phyloP scores from a whole-genome alignment of 2,888 invertebrate genomes.

The Drosophila colorata region DNA sequence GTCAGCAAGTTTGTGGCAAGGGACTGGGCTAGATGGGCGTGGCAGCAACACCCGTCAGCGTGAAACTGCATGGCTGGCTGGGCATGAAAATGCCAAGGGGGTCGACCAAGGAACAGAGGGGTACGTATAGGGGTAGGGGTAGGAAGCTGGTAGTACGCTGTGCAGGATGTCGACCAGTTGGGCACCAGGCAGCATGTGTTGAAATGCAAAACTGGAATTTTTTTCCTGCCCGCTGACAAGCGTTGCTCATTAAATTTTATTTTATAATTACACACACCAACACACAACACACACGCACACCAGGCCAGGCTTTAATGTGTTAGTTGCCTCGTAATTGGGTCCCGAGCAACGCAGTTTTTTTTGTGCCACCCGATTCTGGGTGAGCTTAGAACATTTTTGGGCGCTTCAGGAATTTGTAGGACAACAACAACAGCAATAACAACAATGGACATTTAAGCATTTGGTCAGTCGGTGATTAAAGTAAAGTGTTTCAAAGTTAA shows the following conservation, averaged over 20 bases:
- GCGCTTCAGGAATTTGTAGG: constrained; percentile 21
- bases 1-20: constrained; percentile 65
- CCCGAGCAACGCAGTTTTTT: constrained; percentile 51
- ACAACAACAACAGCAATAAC: constrained; percentile 18
- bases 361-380: constrained; percentile 30
- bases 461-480: constrained; percentile 71
- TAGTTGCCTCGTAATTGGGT: constrained; percentile 71
- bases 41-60: constrained; percentile 73
- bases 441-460: constrained; percentile 46
- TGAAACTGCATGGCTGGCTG: constrained; percentile 73
- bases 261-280: constrained; percentile 79
- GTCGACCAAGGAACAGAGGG: neutral
- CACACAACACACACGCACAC: constrained; percentile 51
- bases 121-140: neutral
- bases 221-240: constrained; percentile 61
- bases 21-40: constrained; percentile 32
- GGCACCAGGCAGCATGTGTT: constrained; percentile 65
- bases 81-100: constrained; percentile 64
- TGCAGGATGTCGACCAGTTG: neutral
- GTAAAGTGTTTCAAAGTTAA: constrained; percentile 77
- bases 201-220: constrained; percentile 68
- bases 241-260: constrained; percentile 80
- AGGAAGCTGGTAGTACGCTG: neutral
- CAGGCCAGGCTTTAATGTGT: constrained; percentile 68
- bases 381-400: constrained; percentile 44